phyloP scores from a whole-genome alignment of 2,113 vertebrate genomes.

The Colius striatus region DNA sequence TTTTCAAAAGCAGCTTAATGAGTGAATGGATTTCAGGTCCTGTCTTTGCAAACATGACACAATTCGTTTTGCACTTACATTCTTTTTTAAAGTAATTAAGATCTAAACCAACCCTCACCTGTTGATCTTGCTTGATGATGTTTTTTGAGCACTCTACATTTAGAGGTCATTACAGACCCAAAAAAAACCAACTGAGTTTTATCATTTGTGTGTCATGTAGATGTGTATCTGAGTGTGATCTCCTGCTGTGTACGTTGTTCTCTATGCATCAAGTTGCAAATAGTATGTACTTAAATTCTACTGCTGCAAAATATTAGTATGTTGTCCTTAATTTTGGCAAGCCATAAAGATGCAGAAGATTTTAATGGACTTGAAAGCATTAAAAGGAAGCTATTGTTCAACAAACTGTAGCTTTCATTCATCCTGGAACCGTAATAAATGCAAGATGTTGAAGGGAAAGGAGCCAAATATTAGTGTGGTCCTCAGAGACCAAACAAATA shows the following conservation, averaged over 20 bases:
- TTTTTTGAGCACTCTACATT: not conserved
- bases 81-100: not conserved
- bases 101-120: not conserved
- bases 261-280: not conserved
- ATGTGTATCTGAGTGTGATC: not conserved
- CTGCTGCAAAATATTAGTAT: not conserved
- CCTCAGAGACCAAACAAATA: conserved; percentile 49
- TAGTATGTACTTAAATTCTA: not conserved
- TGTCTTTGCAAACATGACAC: not conserved
- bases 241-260: not conserved
- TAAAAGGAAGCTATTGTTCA: conserved; percentile 44
- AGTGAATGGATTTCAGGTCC: not conserved
- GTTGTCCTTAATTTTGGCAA: conserved; percentile 16
- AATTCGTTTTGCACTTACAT: not conserved
- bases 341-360: conserved; percentile 4
- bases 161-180: not conserved
- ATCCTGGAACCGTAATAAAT: conserved; percentile 27
- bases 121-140: not conserved
- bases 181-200: not conserved
- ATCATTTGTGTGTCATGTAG: not conserved
- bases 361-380: not conserved
- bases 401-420: conserved; percentile 20
- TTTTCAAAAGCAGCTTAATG: not conserved
- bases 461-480: conserved; percentile 34
- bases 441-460: conserved; percentile 44